Evolutionary conservation across 2,797 vertebrate species (phyloP).

Genomic region (Sparus aurata): DNA sequence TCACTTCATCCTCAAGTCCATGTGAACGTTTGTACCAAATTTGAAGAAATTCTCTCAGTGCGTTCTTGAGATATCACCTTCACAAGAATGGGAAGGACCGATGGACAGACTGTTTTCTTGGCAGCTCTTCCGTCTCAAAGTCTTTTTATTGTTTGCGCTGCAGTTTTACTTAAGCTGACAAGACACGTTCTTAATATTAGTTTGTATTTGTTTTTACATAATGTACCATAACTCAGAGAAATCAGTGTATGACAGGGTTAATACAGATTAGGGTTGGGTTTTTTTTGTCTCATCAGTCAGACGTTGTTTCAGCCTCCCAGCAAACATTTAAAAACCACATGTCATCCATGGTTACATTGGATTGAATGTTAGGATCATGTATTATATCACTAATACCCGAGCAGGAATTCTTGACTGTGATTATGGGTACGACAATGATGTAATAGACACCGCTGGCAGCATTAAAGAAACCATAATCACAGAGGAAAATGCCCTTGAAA

Average conservation of each 20-base stretch:
- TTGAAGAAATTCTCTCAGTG: too few relatives aligned
- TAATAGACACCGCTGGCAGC: constrained; percentile 31
- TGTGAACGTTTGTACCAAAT: too few relatives aligned
- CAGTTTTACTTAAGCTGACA: not conserved
- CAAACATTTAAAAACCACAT: not conserved
- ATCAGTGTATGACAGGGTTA: not conserved
- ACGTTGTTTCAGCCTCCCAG: not conserved
- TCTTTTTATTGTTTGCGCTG: too few relatives aligned
- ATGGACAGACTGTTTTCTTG: too few relatives aligned
- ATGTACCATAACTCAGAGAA: not conserved
- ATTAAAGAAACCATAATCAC: constrained; percentile 34
- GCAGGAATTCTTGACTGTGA: constrained; percentile 25
- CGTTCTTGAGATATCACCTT: too few relatives aligned
- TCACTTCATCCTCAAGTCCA: too few relatives aligned
- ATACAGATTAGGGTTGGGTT: not conserved
- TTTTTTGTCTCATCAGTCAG: not conserved
- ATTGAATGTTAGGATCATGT: not conserved
- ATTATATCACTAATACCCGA: constrained; percentile 31
- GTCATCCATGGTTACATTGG: not conserved
- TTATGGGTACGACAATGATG: constrained; percentile 28
- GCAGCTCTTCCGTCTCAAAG: too few relatives aligned
- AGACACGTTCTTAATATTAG: not conserved
- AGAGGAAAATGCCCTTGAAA: constrained; percentile 19
- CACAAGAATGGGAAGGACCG: too few relatives aligned
- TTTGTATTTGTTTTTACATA: not conserved